phyloP scores from a whole-genome alignment of 1,140 invertebrate genomes.

The Sycophaga agraensis region DNA sequence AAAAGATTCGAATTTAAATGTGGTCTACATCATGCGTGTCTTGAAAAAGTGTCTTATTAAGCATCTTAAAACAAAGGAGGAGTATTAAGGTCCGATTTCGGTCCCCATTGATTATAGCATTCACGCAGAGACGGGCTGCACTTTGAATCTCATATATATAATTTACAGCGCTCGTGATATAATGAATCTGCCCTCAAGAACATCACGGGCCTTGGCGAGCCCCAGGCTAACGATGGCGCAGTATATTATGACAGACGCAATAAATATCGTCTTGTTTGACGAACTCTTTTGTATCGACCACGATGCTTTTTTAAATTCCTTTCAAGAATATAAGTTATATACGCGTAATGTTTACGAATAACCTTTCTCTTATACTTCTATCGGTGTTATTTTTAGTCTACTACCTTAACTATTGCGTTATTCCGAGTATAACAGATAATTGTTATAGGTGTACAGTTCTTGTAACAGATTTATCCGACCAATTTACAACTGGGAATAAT shows the following conservation, averaged over 20 bases:
- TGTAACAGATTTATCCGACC: no score
- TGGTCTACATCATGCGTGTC: no score
- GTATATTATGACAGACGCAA: neutral
- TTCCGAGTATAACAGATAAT: no score
- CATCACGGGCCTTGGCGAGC: neutral
- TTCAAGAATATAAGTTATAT: neutral
- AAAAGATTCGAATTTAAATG: no score
- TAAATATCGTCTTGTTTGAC: slow-evolving; percentile 24
- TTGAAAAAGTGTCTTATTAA: slow-evolving; percentile 15
- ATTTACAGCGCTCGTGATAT: slow-evolving; percentile 22
- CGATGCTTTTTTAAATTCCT: no score
- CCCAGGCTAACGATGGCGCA: neutral
- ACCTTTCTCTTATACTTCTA: no score
- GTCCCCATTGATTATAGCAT: slow-evolving; percentile 24
- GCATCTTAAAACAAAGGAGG: slow-evolving; percentile 25
- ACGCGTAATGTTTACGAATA: no score
- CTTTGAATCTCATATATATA: slow-evolving; percentile 28
- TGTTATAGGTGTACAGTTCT: no score
- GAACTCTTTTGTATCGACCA: neutral
- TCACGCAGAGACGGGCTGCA: slow-evolving; percentile 6
- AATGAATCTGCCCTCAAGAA: slow-evolving; percentile 22
- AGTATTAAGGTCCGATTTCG: slow-evolving; percentile 12
- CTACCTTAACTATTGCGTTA: no score
- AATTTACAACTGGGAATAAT: no score
- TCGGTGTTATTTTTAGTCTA: no score